phyloP scores from a whole-genome alignment of 2,797 vertebrate genomes.

The Astyanax mexicanus region DNA sequence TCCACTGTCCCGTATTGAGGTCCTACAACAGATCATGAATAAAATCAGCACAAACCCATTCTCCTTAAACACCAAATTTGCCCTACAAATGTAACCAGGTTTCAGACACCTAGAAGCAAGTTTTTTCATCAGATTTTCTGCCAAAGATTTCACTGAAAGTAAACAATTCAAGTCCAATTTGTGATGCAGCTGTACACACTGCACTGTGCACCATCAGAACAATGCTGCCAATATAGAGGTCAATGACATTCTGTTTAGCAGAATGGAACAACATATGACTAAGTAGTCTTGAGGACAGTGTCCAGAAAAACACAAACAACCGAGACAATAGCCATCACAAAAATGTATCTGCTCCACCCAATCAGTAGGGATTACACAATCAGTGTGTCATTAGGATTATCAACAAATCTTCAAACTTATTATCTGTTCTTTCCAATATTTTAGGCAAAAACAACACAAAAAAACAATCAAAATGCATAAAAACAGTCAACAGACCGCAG shows the following conservation, averaged over 20 bases:
- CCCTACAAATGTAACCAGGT: no score
- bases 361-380: background rate
- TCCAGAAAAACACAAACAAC: background rate
- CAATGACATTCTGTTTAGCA: background rate
- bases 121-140: no score
- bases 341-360: background rate
- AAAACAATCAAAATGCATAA: no score
- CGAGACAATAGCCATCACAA: background rate
- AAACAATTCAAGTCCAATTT: background rate
- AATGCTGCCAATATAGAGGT: constrained; percentile 18
- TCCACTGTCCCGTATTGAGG: constrained; percentile 96
- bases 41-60: background rate
- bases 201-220: no score
- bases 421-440: no score
- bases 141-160: background rate
- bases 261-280: background rate
- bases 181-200: background rate
- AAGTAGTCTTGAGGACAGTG: background rate
- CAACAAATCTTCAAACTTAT: no score
- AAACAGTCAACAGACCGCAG: no score
- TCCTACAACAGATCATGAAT: constrained; percentile 75
- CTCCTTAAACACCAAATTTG: background rate
- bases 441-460: no score
- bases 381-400: background rate
- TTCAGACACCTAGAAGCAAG: background rate